Conservation (phyloP, 2,797 vertebrate genomes). For the Sylvia borin region DNA sequence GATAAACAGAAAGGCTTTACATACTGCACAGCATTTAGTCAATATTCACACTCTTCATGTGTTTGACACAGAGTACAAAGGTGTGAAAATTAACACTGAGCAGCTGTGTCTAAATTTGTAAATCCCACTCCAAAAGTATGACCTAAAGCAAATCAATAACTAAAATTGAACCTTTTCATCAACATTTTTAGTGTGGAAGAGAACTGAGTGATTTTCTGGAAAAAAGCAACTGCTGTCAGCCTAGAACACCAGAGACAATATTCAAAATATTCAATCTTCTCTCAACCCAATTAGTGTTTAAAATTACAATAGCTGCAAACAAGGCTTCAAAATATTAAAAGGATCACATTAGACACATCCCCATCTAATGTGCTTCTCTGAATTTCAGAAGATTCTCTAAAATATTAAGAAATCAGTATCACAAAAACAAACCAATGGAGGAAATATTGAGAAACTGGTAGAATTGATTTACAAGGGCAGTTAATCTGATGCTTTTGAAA, state of each 20-base stretch:
- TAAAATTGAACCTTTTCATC: not conserved
- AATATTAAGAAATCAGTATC: not conserved
- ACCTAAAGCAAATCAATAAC: not conserved
- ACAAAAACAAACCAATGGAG: not conserved
- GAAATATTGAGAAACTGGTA: not conserved
- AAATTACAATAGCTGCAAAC: not conserved
- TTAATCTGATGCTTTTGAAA: not conserved
- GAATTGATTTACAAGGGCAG: not conserved
- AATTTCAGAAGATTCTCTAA: not conserved
- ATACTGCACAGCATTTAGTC: not conserved
- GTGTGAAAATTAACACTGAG: not conserved
- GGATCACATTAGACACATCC: not conserved
- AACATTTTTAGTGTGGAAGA: not conserved
- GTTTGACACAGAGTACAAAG: not conserved
- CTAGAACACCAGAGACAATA: not conserved
- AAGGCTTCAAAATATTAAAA: not conserved
- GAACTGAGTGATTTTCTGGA: not conserved
- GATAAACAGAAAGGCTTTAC: not conserved
- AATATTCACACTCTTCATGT: not conserved
- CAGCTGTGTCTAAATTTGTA: not conserved
- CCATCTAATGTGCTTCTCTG: not conserved
- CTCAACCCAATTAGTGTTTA: not conserved
- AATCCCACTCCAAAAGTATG: not conserved
- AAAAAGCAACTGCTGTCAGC: not conserved
- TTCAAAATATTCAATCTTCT: not conserved